Evolutionary conservation across 2,888 invertebrate genomes (phyloP).

Genomic region (Griposia aprilina): DNA sequence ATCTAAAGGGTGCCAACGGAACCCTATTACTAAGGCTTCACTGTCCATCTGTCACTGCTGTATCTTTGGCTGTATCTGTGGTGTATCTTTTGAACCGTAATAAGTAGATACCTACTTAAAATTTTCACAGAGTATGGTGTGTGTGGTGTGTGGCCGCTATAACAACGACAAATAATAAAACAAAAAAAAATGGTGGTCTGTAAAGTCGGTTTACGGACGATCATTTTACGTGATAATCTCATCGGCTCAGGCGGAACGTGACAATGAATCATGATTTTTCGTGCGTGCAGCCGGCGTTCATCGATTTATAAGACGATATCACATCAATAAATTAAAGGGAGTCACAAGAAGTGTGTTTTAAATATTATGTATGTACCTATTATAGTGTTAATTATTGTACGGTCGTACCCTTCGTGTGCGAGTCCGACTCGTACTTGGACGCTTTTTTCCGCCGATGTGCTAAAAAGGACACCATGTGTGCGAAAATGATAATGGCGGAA

Average conservation of each 20-base stretch:
- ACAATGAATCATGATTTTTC: too few species aligned
- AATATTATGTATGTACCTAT: too few species aligned
- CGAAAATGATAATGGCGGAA: constrained; percentile 20
- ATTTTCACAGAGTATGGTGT: background rate
- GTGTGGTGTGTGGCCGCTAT: background rate
- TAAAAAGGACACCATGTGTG: constrained; percentile 26
- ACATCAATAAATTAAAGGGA: too few species aligned
- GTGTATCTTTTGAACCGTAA: background rate
- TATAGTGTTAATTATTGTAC: background rate
- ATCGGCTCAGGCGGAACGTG: too few species aligned
- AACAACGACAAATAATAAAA: background rate
- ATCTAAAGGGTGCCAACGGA: too few species aligned
- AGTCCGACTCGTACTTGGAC: background rate
- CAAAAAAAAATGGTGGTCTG: too few species aligned
- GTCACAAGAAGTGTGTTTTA: too few species aligned
- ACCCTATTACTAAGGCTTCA: background rate
- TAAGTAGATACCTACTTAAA: background rate
- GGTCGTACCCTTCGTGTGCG: background rate
- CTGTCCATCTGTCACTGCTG: background rate
- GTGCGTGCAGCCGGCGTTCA: too few species aligned
- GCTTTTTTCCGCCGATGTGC: constrained; percentile 14
- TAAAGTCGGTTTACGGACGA: too few species aligned
- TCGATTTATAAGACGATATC: too few species aligned
- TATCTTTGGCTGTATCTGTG: too few species aligned
- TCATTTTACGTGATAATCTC: too few species aligned